Base-by-base conservation (phyloP, 2,888 invertebrate species). In the Drosophila leonis region DNA sequence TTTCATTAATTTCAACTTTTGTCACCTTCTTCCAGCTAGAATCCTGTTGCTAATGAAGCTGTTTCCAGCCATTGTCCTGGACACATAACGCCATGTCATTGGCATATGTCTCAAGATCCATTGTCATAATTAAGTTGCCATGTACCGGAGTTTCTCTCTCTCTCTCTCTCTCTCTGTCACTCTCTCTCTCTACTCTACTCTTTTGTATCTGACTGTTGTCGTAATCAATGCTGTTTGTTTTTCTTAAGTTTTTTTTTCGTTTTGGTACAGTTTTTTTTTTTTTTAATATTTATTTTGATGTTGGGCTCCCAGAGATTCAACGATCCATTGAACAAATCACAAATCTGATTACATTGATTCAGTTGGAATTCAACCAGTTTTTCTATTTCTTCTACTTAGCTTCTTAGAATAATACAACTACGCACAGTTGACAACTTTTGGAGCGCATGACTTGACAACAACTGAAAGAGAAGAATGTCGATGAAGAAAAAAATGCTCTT, bases 331-430 rank as follows among this genome's bases (percentile, higher is more conserved):
- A 56, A 46, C 51, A 35, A 35, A 52, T 35, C 83, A 80, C 70
- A 82, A 90, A 90, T 90, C 90, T 90, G 85, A 90, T 90, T 89
- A 89, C 83, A 85, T 79, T 86, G 81, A 75, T 78, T 82, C 73
- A 72, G 82, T 72, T 76, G 68, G 63, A 74, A 63, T 84, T 78
- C 62, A 80, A 82, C 75, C 82, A 76, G 80, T 77, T 84, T 75
- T 20, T 41, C 4, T n/a, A 5, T 1, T 44, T 52, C 61, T 65
- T 62, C 61, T 56, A 59, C 54, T 62, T 56, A 29, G 56, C 44
- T 68, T 66, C 69, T 71, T 73, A 71, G 72, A 71, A 72, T 72
- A 72, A 71, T 56, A 71, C 42, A 73, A 65, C 59, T 60, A 39
- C 41, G 62, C 49, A 72, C 57, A 71, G 82, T 83, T 88, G 87